phyloP scores from a whole-genome alignment of 92 coral and sea anemone genomes.

The Porites cylindrica region DNA sequence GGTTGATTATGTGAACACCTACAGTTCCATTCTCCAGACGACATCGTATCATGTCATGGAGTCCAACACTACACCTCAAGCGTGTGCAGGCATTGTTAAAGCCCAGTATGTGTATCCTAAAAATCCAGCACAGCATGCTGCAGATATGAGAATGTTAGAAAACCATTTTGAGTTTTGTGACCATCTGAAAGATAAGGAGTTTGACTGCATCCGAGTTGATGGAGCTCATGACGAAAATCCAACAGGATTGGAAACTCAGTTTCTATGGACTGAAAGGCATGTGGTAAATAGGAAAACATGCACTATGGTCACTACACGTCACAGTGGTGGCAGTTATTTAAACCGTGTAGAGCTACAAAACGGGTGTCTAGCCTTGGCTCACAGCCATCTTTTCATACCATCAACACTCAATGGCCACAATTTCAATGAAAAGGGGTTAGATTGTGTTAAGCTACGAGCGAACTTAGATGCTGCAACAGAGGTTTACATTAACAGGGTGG shows the following conservation, averaged over 20 bases:
- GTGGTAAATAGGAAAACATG: slow-evolving; percentile 8
- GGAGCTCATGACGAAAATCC: slow-evolving; percentile 55
- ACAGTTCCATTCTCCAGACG: slow-evolving; percentile 54
- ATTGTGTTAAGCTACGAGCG: slow-evolving; percentile 23
- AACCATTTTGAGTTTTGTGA: slow-evolving; percentile 4
- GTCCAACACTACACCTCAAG: slow-evolving; percentile 57
- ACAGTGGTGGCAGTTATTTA: slow-evolving; percentile 63
- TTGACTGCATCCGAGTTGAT: slow-evolving; percentile 59
- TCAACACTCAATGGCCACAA: slow-evolving; percentile 49
- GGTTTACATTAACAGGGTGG: slow-evolving; percentile 58
- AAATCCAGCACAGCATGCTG: too few species aligned
- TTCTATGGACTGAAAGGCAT: slow-evolving; percentile 62
- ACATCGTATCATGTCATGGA: slow-evolving; percentile 64
- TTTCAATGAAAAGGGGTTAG: slow-evolving; percentile 32
- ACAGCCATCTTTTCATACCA: slow-evolving; percentile 47
- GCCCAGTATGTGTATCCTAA: too few species aligned
- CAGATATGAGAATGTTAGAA: slow-evolving; percentile 1
- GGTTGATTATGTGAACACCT: slow-evolving; percentile 14
- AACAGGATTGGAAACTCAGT: slow-evolving; percentile 30
- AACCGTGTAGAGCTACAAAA: slow-evolving; percentile 50
- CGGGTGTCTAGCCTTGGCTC: slow-evolving; percentile 51
- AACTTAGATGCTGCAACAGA: slow-evolving; percentile 55
- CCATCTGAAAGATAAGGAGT: slow-evolving; percentile 4
- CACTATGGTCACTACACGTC: slow-evolving; percentile 48
- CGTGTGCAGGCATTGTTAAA: slow-evolving; percentile 3